Base-by-base conservation (phyloP, 30 jellyfish, hydroid and myxozoan species). In the Turritopsis dohrnii region DNA sequence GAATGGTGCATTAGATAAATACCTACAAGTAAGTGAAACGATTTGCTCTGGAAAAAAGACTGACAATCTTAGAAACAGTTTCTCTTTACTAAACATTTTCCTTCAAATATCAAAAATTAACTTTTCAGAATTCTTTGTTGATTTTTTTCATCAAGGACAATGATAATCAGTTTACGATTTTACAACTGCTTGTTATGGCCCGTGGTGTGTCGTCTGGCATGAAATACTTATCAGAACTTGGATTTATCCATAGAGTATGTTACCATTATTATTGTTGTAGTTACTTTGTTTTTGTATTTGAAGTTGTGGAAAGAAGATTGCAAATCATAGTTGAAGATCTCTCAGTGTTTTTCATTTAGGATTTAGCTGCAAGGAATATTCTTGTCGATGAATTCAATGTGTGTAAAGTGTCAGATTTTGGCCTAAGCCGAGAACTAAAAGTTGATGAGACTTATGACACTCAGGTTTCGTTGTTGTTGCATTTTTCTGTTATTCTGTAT, bases 331-430 rank as follows among this genome's bases (percentile, higher is more conserved):
- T 41, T 41, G 5, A 5, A 75, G 1, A 73, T 4, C 21, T 28
- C n/a, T 3, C 13, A 28, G 20, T 24, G 24, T 71, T 52, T 21
- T 81, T 79, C 27, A 1, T 72, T 9, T 25, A 93, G 98, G 99
- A 94, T 84, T 87, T 94, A 21, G 99, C 99, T 18, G 99, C 99
- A 21, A 54, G 99, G 31, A 94, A 94, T 66, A 80, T 94, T 30
- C 80, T 94, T 13, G 99, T 94, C 0, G 84, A 89, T 75, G 97
- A 94, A 23, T 60, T 71, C 65, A 84, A 81, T 82, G 88, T 83
- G 21, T 94, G 99, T 81, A 94, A 94, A 81, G 99, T 94, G 7
- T 95, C 97, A 20, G 99, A 94, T 87, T 94, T 94, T 75, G 97
- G 99, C 1, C 88, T 93, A 96, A 93, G 98, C 87, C 74, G 98